Conservation (phyloP, 2,113 vertebrate genomes). For the Oncorhynchus tshawytscha region DNA sequence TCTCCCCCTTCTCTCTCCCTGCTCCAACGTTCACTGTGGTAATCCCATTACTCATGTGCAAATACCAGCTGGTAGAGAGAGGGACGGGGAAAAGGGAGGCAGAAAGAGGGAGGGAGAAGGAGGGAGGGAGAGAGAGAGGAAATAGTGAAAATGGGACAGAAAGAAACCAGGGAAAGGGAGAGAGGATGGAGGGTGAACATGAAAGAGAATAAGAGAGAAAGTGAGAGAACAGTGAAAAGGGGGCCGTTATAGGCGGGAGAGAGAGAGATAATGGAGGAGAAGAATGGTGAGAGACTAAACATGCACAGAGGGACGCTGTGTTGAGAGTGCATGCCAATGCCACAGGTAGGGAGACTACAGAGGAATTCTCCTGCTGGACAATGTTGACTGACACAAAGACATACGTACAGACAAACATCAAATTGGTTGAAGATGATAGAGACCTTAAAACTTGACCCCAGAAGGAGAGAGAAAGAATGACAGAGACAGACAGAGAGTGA, state of each 20-base stretch:
- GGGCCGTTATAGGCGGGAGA: too few species aligned
- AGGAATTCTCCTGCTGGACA: conserved; percentile 10
- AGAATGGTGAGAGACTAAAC: conserved; percentile 11
- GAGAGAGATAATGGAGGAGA: conserved; percentile 48
- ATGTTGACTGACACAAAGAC: conserved; percentile 20
- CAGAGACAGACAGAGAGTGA: conserved; percentile 6
- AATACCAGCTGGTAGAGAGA: conserved; percentile 74
- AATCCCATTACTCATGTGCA: conserved; percentile 80
- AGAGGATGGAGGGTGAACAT: conserved; percentile 20
- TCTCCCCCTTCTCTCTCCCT: conserved; percentile 26
- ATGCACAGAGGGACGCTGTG: conserved; percentile 39
- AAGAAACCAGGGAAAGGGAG: conserved; percentile 30
- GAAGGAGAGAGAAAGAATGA: conserved; percentile 7
- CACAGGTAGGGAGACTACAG: conserved; percentile 13
- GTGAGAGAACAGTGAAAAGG: conserved; percentile 37
- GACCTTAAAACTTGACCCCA: conserved; percentile 5
- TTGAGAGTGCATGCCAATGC: conserved; percentile 23
- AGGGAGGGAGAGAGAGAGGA: neutral
- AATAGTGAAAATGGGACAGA: neutral
- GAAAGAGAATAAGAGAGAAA: conserved; percentile 36
- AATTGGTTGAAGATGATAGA: conserved; percentile 42
- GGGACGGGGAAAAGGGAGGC: conserved; percentile 21
- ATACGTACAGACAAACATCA: conserved; percentile 28
- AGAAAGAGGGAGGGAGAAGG: conserved; percentile 11
- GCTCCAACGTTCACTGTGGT: conserved; percentile 68